These are phyloP conservation scores for Paragorgia papillata DNA, from an alignment of 92 coral and sea anemone species.

Conservation along the genomic window DNA sequence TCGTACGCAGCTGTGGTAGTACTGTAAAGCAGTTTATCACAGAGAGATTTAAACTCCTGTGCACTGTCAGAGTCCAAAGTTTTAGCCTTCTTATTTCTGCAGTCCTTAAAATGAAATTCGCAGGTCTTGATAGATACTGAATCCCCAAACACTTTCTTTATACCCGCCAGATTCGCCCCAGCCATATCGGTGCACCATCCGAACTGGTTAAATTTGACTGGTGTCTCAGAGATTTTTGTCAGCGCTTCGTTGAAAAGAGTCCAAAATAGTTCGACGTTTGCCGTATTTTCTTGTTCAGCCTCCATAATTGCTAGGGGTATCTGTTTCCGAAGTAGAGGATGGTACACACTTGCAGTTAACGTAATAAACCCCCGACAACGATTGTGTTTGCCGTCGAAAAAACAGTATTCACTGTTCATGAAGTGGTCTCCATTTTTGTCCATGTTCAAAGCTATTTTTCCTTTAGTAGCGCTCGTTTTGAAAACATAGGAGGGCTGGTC, in stretches of 20 bases:
- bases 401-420: constrained; percentile 53
- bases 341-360: constrained; percentile 29
- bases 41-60: constrained; percentile 23
- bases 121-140: constrained; percentile 16
- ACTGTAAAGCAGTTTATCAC: constrained; percentile 29
- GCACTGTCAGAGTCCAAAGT: constrained; percentile 24
- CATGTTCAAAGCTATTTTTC: constrained; percentile 53
- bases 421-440: constrained; percentile 56
- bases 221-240: constrained; percentile 26
- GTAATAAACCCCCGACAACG: constrained; percentile 51
- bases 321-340: constrained; percentile 46
- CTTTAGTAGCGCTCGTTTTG: constrained; percentile 50
- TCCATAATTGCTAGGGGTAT: constrained; percentile 55
- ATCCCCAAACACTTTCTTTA: constrained; percentile 49
- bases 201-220: constrained; percentile 37
- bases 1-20: constrained; percentile 9
- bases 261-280: constrained; percentile 57
- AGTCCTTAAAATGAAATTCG: constrained; percentile 56
- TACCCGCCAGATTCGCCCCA: constrained; percentile 58
- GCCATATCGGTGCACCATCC: constrained; percentile 79
- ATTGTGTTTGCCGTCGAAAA: constrained; percentile 60
- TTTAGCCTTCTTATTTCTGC: constrained; percentile 41
- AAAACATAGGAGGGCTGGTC: constrained; percentile 66
- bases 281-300: constrained; percentile 39
- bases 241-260: constrained; percentile 52